Base-by-base conservation (phyloP, 2,888 invertebrate species). In the Drosophila melanosoma region DNA sequence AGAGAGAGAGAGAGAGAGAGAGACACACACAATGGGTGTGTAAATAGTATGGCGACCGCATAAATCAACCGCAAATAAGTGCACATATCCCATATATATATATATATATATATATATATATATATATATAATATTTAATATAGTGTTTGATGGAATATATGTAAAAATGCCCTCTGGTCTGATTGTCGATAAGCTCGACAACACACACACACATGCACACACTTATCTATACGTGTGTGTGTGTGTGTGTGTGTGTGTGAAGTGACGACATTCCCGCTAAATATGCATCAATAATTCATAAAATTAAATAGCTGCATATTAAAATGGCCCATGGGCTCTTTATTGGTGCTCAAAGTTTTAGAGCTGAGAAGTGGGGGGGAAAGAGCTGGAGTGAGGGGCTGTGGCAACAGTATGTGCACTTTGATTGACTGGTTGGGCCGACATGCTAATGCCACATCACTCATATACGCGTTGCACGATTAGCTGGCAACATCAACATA, bases 231-330 rank as follows among this genome's bases (percentile, higher is more conserved):
- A n/a, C 33, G 29, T 40, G 40, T 45, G 52, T 33, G 54, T 17
- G 56, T 26, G 36, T 40, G 40, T 45, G 36, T 40, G 40, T 45
- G 36, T 40, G 40, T 45, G 53, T 35, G 54, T 17, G 56, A 57
- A 64, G 49, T 49, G 29, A 29, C 67, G 65, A 40, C 62, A 72
- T 65, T 69, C 67, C 69, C 69, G 69, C 72, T 75, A 69, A 75
- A 79, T 81, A 75, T 73, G 81, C 87, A 82, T 88, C 81, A 84
- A 88, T 87, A 84, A 88, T 87, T 87, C 76, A 87, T 81, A 73
- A 86, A 81, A 86, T 88, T 86, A 84, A 88, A 87, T 87, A 76
- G 75, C 76, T 65, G 71, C 76, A 77, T 69, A 81, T 75, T 71
- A 75, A 81, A 73, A 73, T 40, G 64, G 63, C 49, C 35, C 32